Conservation (phyloP, 1,140 invertebrate genomes). For the silkworm (Bombyx mori) region ASM3026992v2 NC_085129.1:10206501-10207000, state of each 20-base stretch:
- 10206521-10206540: too few species aligned
- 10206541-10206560: too few species aligned
- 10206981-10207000: too few species aligned
- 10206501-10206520: too few species aligned
- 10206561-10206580: background rate
- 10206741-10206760: constrained; percentile 3
- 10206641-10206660: constrained; percentile 24
- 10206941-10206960: too few species aligned
- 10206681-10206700: constrained; percentile 19
- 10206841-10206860: constrained; percentile 14
- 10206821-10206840: constrained; percentile 16
- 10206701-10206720: background rate
- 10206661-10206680: constrained; percentile 26
- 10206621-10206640: constrained; percentile 21
- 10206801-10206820: constrained; percentile 34
- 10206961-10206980: too few species aligned
- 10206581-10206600: constrained; percentile 3
- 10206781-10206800: constrained; percentile 22
- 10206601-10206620: constrained; percentile 26
- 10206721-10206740: constrained; percentile 11
- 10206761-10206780: constrained; percentile 5
- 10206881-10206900: background rate
- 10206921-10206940: background rate
- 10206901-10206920: background rate
- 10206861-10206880: constrained; percentile 13